These are phyloP conservation scores for Acanthosepion esculentum DNA, from an alignment of 2,888 invertebrate species.

Conservation along the genomic window DNA sequence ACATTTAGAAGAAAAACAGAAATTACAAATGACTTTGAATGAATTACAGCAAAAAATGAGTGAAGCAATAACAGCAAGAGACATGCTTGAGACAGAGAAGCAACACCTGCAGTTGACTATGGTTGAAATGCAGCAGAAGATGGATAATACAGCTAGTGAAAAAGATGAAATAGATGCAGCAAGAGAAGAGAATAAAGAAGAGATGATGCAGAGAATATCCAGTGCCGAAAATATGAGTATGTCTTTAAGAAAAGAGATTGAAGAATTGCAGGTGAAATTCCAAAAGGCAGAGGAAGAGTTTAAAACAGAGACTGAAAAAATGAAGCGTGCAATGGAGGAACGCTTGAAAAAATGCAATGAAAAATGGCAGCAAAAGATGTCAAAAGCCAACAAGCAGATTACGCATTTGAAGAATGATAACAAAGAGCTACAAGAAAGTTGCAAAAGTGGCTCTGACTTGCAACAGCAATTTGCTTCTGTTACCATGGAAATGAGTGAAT, in stretches of 20 bases:
- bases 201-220: slow-evolving; percentile 59
- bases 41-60: neutral
- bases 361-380: slow-evolving; percentile 60
- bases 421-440: slow-evolving; percentile 49
- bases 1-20: slow-evolving; percentile 35
- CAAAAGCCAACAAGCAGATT: slow-evolving; percentile 50
- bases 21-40: slow-evolving; percentile 44
- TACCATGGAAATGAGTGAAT: slow-evolving; percentile 35
- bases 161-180: neutral
- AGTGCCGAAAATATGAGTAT: slow-evolving; percentile 42
- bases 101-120: neutral
- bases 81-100: neutral
- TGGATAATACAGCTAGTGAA: neutral
- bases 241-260: slow-evolving; percentile 52
- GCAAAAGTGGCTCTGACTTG: neutral
- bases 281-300: slow-evolving; percentile 50
- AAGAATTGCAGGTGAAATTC: slow-evolving; percentile 46
- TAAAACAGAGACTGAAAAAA: slow-evolving; percentile 49
- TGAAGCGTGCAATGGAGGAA: slow-evolving; percentile 62
- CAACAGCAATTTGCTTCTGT: neutral
- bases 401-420: slow-evolving; percentile 48
- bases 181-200: slow-evolving; percentile 54
- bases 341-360: slow-evolving; percentile 63
- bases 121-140: neutral
- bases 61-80: neutral